Evolutionary conservation across 2,113 vertebrate species (phyloP).

Genomic region (Mus musculus): GRCm39 chr5:102581501-102582000

Average conservation of each 20-base stretch:
- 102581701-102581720: fast-evolving
- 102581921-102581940: neutral
- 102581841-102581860: neutral
- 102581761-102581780: neutral
- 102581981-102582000: neutral
- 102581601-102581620: neutral
- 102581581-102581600: neutral
- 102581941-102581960: neutral
- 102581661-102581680: neutral
- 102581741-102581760: neutral
- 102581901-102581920: too few relatives aligned
- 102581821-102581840: neutral
- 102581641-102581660: neutral
- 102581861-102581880: neutral
- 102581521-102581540: neutral
- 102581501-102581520: neutral
- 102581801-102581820: neutral
- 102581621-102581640: neutral
- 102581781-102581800: neutral
- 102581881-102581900: neutral
- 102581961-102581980: neutral
- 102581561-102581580: neutral
- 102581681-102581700: neutral
- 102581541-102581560: neutral
- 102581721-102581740: neutral